Evolutionary conservation across 1,140 invertebrate species (phyloP), one percentile per base, ranked within the genome.

Genomic region (Drosophila azteca): DNA sequence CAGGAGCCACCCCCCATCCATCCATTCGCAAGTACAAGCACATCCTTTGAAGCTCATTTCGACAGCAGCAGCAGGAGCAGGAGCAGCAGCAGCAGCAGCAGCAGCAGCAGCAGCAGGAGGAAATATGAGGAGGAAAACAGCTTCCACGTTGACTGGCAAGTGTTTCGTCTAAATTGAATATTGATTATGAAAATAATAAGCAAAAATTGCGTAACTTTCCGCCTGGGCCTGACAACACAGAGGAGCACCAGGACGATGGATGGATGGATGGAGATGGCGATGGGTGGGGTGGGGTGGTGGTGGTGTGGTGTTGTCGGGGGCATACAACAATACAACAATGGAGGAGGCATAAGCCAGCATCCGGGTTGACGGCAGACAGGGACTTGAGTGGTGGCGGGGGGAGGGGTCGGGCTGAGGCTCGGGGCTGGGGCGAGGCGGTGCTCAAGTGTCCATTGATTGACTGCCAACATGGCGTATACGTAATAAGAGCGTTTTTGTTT

Each of bases 131-230:
- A 69, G 44, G 31, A 1, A 11, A 29, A 26, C 58, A 46, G 67
- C 66, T 60, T 67, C 67, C 67, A 71, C 54, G 68, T 71, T 79
- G 79, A 58, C 71, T 76, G 80, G 61, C 80, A 84, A 83, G 80
- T 83, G 80, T 85, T 85, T 81, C 65, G 82, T 61, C 83, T 74
- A 87, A 87, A 87, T 87, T 87, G 83, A 87, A 87, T 87, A 87
- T 87, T 87, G 83, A 87, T 87, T 87, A 87, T 87, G 83, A 87
- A 87, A 88, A 87, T 87, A 87, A 87, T 87, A 87, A 88, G 82
- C 82, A 82, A 88, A 82, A 87, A 87, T 88, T 87, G 82, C 79
- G 83, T 87, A 87, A 88, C 83, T 85, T 84, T 81, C 61, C 72
- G 82, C 81, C 74, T 87, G 73, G 72, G 67, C 81, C 74, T 85